Evolutionary conservation across 2,113 vertebrate genomes (phyloP), one percentile per base, ranked within the genome.

Genomic region (Tichodroma muraria): DNA sequence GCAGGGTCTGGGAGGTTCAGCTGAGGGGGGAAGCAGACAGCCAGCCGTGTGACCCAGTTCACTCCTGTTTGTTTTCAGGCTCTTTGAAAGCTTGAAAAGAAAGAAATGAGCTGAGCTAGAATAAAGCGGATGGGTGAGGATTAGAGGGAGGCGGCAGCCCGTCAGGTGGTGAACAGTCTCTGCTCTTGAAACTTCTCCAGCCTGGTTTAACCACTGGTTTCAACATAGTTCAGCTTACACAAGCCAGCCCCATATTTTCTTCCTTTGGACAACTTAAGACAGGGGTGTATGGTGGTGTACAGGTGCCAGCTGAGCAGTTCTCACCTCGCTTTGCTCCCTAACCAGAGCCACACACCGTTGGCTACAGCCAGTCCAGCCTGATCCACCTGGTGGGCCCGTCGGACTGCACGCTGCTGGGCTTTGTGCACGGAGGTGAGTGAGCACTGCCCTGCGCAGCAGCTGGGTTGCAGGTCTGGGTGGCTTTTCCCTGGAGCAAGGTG

Each of bases 301-400:
- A 0, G 28, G n/a, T 77, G 77, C 64, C n/a, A 60, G 38, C 70
- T 0, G 5, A 66, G 64, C 53, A 47, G 35, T 44, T 68, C 80
- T 82, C 53, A 91, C 53, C 20, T 38, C 2, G 0, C 23, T 88
- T 63, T 75, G 38, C 56, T 88, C 44, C 50, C 54, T 73, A 16
- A 80, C 31, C 97, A 99, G 99, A 99, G 76, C 98, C 96, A 0
- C 98, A 98, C 96, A 99, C 99, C 0, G 98, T 99, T 35, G 98
- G 98, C 92, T 99, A 98, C 96, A 99, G 99, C 97, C 99, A 99
- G 97, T 99, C 99, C 86, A 99, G 98, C 96, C 95, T 99, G 97
- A 99, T 99, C 96, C 99, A 99, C 91, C 96, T 99, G 96, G 98
- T 99, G 97, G 99, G 99, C 12, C 99, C 99, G 0, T 99, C 98